phyloP scores from a whole-genome alignment of 2,113 vertebrate species.

The Salvelinus alpinus region DNA sequence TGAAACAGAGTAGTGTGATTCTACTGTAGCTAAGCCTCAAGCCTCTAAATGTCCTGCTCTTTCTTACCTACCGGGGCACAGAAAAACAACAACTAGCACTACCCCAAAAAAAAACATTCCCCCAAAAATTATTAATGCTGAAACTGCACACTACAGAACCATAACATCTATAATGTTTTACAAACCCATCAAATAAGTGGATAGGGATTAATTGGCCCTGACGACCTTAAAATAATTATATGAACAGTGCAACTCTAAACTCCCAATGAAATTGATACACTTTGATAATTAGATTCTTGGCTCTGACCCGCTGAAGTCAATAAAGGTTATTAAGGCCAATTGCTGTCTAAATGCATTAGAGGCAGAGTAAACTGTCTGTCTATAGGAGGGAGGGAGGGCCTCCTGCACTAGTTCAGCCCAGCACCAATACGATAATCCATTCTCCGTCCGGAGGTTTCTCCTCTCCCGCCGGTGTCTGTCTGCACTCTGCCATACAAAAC shows the following conservation, averaged over 20 bases:
- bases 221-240: constrained; percentile 86
- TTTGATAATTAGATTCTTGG: constrained; percentile 93
- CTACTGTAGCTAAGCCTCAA: constrained; percentile 32
- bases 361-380: constrained; percentile 80
- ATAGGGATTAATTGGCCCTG: constrained; percentile 82
- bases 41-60: constrained; percentile 30
- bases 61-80: constrained; percentile 14
- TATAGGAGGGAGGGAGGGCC: constrained; percentile 56
- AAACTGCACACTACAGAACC: constrained; percentile 63
- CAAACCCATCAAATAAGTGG: constrained; percentile 84
- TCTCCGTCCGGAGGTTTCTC: constrained; percentile 76
- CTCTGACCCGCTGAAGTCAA: constrained; percentile 85
- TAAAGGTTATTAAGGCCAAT: constrained; percentile 93
- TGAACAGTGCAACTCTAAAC: constrained; percentile 83
- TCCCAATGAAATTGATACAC: constrained; percentile 87
- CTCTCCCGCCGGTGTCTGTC: constrained; percentile 67
- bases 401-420: constrained; percentile 66
- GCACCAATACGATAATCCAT: constrained; percentile 82
- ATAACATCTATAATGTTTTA: constrained; percentile 82
- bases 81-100: constrained; percentile 5
- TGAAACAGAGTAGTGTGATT: constrained; percentile 50
- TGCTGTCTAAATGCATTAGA: constrained; percentile 82
- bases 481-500: constrained; percentile 83
- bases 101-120: constrained; percentile 32
- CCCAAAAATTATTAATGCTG: constrained; percentile 62